A percentile compares a stretch with the other conserved stretches of the same genome.
Evolutionary conservation across 2,113 vertebrate species (phyloP).

Genomic region (Serinus canaria): DNA sequence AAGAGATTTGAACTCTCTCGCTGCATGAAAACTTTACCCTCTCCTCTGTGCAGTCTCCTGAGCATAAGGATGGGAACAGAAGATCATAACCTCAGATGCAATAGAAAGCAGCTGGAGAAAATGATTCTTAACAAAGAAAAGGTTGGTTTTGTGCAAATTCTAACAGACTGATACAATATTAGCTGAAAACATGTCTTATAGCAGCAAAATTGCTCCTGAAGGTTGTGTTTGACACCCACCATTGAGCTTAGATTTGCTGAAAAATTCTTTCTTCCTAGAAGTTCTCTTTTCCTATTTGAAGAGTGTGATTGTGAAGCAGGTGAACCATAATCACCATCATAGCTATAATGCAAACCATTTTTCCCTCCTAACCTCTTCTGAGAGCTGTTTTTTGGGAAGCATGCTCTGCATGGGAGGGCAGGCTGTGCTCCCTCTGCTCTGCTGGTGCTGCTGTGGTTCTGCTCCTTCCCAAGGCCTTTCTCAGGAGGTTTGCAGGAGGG

Average conservation of each 20-base stretch:
- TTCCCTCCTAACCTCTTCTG: not conserved
- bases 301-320: not conserved
- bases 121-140: not conserved
- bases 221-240: not conserved
- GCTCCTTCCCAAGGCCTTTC: not conserved
- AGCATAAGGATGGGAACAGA: not conserved
- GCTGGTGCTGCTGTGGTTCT: not conserved
- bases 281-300: not conserved
- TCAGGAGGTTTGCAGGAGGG: not conserved
- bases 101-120: not conserved
- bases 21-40: not conserved
- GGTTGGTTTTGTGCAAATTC: not conserved
- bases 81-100: not conserved
- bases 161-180: not conserved
- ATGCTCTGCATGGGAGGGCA: not conserved
- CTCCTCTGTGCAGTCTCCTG: not conserved
- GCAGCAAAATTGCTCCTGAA: not conserved
- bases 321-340: not conserved
- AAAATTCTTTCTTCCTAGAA: not conserved
- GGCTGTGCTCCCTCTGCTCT: not conserved
- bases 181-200: not conserved
- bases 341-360: not conserved
- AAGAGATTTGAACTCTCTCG: not conserved
- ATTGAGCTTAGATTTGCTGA: not conserved
- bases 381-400: not conserved